Evolutionary conservation across 2,113 vertebrate genomes (phyloP), one percentile per base, ranked within the genome.

Genomic region (Ariopsis seemanni): DNA sequence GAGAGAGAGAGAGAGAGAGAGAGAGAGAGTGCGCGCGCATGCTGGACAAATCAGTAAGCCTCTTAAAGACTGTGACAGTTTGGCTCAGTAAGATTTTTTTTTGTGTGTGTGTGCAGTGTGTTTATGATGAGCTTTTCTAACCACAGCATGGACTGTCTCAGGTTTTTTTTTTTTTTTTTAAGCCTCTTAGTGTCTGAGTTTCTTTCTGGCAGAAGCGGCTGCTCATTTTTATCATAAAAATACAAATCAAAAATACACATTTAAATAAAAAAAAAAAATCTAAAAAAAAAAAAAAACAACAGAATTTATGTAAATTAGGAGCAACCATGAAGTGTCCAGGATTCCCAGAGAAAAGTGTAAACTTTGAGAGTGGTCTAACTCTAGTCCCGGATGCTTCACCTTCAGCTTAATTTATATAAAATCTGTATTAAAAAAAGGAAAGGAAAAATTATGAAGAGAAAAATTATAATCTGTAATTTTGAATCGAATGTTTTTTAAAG

Each of bases 41-140:
- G 7, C 34, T 74, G 42, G 34, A 74, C 42, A 75, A 55, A 18
- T 55, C 52, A 30, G 53, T 79, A 79, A 79, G 53, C 52, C 53
- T 79, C 77, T 79, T 79, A 57, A 57, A 57, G n/a, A 30, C 53
- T 79, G 25, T 57, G 52, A 18, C 77, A 79, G 52, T 79, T 57
- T 57, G 77, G 52, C 52, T 79, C 77, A 57, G 42, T 42, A 42
- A 42, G 42, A 42, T 42, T 42, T 42, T 42, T 42, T 42, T 42
- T 42, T 52, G 77, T 57, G 77, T 30, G 52, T 30, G 53, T 4
- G n/a, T 27, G 52, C 12, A 27, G 52, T 52, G 11, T 53, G 75
- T 55, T 30, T n/a, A 79, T 57, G 77, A 79, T 79, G 77, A 79
- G 77, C 52, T 79, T 79, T 79, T 30, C 77, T 57, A 55, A 79